Percentiles rank a stretch among this genome's conserved stretches.
Evolutionary conservation across 1,140 invertebrate genomes (phyloP).

Genomic region (Hycleus cichorii): DNA sequence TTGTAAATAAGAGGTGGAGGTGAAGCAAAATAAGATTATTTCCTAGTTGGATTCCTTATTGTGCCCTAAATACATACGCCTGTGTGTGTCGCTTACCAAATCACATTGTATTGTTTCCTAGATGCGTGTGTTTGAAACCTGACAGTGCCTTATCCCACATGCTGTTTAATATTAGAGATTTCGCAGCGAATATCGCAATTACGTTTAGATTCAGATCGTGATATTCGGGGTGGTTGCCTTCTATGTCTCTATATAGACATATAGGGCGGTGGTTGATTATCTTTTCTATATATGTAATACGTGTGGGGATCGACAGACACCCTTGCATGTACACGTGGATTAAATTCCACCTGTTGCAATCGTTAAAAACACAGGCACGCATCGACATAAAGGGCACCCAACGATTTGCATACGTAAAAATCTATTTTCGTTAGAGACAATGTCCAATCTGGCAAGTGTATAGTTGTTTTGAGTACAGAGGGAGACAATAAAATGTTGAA

Average conservation of each 20-base stretch:
- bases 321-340: background rate
- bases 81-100: conserved; percentile 8
- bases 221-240: background rate
- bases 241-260: background rate
- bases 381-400: too few species aligned
- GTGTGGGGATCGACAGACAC: background rate
- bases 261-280: background rate
- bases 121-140: background rate
- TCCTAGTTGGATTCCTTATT: background rate
- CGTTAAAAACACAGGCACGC: background rate
- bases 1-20: background rate
- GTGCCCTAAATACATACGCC: conserved; percentile 1
- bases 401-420: conserved; percentile 1
- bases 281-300: background rate
- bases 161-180: background rate
- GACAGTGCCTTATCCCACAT: background rate
- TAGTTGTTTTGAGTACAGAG: background rate
- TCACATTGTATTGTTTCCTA: conserved; percentile 7
- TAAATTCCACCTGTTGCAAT: background rate
- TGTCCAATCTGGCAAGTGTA: conserved; percentile 21
- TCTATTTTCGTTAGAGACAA: conserved; percentile 22
- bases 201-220: background rate
- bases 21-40: background rate
- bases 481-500: conserved; percentile 13
- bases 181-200: background rate